Conservation (phyloP, 1,140 invertebrate species). For the Procambarus clarkii region DNA sequence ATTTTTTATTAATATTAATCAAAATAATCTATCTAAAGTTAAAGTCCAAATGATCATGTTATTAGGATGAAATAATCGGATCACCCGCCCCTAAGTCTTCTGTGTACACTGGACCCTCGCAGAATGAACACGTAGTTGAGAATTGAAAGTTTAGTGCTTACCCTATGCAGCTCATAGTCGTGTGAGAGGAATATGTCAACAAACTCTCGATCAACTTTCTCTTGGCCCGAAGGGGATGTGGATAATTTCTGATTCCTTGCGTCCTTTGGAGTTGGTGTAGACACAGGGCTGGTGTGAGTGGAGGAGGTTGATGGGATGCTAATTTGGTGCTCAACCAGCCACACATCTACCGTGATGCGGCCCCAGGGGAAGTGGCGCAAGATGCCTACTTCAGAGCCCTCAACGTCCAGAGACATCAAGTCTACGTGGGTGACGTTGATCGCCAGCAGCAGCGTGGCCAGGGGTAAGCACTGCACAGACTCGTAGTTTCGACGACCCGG, state of each 20-base stretch:
- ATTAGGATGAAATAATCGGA: too few relatives aligned
- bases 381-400: conserved; percentile 7
- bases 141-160: not conserved
- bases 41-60: too few relatives aligned
- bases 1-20: too few relatives aligned
- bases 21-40: too few relatives aligned
- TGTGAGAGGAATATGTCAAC: not conserved
- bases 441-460: conserved; percentile 44
- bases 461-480: conserved; percentile 52
- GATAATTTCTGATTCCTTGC: too few relatives aligned
- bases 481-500: not conserved
- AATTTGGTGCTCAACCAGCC: conserved; percentile 7
- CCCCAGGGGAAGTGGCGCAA: not conserved
- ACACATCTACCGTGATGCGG: not conserved
- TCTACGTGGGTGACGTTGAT: conserved; percentile 42
- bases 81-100: not conserved
- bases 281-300: not conserved
- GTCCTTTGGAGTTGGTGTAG: too few relatives aligned
- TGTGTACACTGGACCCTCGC: not conserved
- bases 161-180: conserved; percentile 8
- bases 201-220: not conserved
- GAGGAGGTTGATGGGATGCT: not conserved
- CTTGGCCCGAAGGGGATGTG: too few relatives aligned
- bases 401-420: conserved; percentile 51
- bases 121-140: conserved; percentile 20